Evolutionary conservation across 2,113 vertebrate genomes (phyloP).

Genomic region (Cygnus buccinator): DNA sequence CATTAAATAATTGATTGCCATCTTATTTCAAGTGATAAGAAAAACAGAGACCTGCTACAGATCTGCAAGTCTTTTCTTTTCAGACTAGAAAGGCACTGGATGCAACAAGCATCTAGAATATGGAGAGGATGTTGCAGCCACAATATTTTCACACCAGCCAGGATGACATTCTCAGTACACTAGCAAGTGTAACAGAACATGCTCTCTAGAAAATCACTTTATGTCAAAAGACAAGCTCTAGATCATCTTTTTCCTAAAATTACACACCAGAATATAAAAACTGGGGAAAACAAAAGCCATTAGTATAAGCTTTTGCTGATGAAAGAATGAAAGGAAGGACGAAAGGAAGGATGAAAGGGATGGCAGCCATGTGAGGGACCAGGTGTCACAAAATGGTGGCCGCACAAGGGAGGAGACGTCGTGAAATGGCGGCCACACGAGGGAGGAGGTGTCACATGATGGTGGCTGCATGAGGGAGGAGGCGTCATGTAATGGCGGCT

Average conservation of each 20-base stretch:
- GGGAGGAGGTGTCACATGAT: no score
- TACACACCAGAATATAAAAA: background rate
- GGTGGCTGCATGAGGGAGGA: no score
- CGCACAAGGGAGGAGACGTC: no score
- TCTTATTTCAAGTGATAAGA: background rate
- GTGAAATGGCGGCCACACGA: no score
- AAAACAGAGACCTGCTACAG: background rate
- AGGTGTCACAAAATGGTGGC: no score
- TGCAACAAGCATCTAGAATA: background rate
- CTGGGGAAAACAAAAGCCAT: background rate
- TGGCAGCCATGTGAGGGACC: no score
- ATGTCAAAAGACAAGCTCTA: background rate
- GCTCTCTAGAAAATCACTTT: background rate
- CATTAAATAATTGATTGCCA: background rate
- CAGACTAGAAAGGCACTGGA: background rate
- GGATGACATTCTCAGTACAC: background rate
- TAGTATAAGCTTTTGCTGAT: background rate
- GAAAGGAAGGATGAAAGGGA: no score
- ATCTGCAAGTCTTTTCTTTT: background rate
- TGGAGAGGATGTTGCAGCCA: background rate
- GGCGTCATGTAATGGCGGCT: no score
- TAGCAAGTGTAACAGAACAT: fast-evolving
- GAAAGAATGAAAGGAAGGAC: background rate
- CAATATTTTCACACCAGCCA: background rate
- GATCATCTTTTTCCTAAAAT: background rate